Conservation (phyloP, 2,797 vertebrate genomes). For the Falco berigora region DNA sequence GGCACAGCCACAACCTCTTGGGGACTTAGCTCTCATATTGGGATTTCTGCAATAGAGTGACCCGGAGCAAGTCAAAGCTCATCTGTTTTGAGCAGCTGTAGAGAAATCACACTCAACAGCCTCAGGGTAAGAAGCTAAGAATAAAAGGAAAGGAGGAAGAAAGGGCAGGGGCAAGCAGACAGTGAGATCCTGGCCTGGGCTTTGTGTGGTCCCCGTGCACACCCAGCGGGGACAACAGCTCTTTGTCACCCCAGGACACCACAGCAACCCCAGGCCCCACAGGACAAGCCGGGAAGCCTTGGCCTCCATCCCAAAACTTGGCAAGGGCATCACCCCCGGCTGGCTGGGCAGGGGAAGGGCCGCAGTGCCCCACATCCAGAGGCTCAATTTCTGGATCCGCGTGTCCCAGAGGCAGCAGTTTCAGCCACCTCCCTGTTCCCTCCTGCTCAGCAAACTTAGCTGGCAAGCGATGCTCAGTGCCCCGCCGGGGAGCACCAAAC, state of each 20-base stretch:
- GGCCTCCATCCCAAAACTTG: background rate
- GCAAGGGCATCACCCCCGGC: background rate
- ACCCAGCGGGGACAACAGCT: fast-evolving
- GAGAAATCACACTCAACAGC: background rate
- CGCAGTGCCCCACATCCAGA: fast-evolving
- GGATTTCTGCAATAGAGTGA: background rate
- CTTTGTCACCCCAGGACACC: background rate
- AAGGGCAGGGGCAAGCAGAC: background rate
- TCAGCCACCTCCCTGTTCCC: background rate
- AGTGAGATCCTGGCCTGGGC: background rate
- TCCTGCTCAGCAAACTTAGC: background rate
- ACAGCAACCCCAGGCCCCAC: background rate
- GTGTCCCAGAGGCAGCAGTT: background rate
- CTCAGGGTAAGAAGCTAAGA: background rate
- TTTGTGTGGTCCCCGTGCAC: background rate
- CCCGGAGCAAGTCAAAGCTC: background rate
- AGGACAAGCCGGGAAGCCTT: background rate
- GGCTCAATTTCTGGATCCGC: background rate
- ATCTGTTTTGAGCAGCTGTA: background rate
- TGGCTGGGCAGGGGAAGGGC: background rate
- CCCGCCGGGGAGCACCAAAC: background rate
- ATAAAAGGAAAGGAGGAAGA: background rate
- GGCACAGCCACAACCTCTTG: background rate
- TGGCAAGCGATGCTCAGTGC: background rate
- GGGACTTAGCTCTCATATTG: background rate